Evolutionary conservation across 2,888 invertebrate genomes (phyloP).

Genomic region (Drosophila neotestacea): DNA sequence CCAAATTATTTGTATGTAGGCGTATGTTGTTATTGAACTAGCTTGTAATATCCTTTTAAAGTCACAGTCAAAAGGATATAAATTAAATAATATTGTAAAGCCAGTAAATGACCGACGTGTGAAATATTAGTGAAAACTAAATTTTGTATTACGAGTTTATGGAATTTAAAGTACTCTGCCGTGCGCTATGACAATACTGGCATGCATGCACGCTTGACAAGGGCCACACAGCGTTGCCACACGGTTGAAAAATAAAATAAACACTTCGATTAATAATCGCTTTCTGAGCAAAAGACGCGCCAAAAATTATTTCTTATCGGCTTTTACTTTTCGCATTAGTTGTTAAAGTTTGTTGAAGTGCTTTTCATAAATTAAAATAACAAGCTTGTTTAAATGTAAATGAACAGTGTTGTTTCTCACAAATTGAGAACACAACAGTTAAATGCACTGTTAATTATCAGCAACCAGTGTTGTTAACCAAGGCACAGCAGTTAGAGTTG

Average conservation of each 20-base stretch:
- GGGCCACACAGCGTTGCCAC: not conserved
- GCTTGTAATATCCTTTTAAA: not conserved
- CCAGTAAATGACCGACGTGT: too few species aligned
- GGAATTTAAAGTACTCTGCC: not conserved
- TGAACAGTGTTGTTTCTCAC: too few species aligned
- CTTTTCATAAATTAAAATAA: not conserved
- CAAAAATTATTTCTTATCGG: not conserved
- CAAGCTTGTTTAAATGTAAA: too few species aligned
- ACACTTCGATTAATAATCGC: not conserved
- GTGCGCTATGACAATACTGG: conserved; percentile 46
- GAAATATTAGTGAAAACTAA: not conserved
- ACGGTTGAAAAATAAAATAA: not conserved
- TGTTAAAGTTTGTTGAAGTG: not conserved
- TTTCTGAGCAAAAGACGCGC: not conserved
- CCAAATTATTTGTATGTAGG: conserved; percentile 5
- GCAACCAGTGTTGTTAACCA: too few species aligned
- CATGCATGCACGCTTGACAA: conserved; percentile 10
- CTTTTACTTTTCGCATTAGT: not conserved
- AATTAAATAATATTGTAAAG: not conserved
- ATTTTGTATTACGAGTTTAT: not conserved
- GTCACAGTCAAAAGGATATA: too few species aligned
- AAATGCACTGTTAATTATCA: not conserved
- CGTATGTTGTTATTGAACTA: conserved; percentile 2
- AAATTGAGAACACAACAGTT: not conserved
- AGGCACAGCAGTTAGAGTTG: not conserved